A percentile compares a stretch with the other conserved stretches of the same genome.
Evolutionary conservation across 2,113 vertebrate species (phyloP).

Genomic region (Verasper variegatus): DNA sequence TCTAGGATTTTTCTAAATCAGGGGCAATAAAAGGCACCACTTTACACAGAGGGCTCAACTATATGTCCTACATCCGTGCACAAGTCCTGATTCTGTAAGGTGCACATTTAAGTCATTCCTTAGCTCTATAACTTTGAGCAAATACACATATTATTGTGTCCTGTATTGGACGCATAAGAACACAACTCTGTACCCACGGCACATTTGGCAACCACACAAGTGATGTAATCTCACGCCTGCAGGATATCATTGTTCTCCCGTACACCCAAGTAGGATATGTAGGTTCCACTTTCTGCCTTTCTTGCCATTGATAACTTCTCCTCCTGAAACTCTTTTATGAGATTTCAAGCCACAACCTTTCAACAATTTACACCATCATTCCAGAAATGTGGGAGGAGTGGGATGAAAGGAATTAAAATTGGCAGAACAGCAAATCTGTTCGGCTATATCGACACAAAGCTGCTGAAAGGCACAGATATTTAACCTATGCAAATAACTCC

Average conservation of each 20-base stretch:
- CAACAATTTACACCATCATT: slow-evolving; percentile 43
- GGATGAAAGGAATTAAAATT: slow-evolving; percentile 66
- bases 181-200: neutral
- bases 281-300: slow-evolving; percentile 4
- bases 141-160: neutral
- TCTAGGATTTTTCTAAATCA: neutral
- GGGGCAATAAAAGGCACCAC: neutral
- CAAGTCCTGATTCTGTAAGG: too few species aligned
- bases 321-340: slow-evolving; percentile 14
- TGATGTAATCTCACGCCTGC: slow-evolving; percentile 25
- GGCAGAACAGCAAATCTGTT: slow-evolving; percentile 67
- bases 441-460: slow-evolving; percentile 52
- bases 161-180: too few species aligned
- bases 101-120: too few species aligned
- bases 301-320: slow-evolving; percentile 36
- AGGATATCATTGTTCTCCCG: neutral
- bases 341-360: slow-evolving; percentile 43
- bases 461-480: slow-evolving; percentile 58
- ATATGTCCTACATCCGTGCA: too few species aligned
- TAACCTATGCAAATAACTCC: slow-evolving; percentile 74
- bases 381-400: slow-evolving; percentile 62
- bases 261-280: neutral
- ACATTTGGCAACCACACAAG: slow-evolving; percentile 17
- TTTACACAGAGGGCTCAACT: neutral
- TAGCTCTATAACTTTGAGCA: too few species aligned